Base-by-base conservation (phyloP, 2,797 vertebrate genomes). In the Rhynchonycteris naso region DNA sequence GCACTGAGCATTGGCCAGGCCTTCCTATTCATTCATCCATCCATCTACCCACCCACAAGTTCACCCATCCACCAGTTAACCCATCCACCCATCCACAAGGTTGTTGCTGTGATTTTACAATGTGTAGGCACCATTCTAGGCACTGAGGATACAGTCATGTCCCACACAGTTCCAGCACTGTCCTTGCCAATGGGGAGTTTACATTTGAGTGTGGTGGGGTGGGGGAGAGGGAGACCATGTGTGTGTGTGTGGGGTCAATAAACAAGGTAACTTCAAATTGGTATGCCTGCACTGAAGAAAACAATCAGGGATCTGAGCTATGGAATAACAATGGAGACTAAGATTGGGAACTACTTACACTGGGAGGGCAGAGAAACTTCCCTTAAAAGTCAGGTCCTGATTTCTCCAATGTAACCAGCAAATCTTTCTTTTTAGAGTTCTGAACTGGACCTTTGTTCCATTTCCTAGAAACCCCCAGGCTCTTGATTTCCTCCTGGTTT, bases 401-500 rank as follows among this genome's bases (percentile, higher is more conserved):
- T 84, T 47, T 78, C 16, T 79, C 59, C 63, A 90, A 52, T 71
- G 38, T 91, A 81, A 58, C 19, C 33, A 78, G 63, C 35, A 90
- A 66, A 12, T 74, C 21, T 38, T 68, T 91, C 58, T 79, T 76
- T 90, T 66, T 59, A 52, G 80, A 82, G 43, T 86, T 43, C 72
- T 63, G 26, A 88, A 65, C 52, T 78, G 59, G 94, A 74, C 24
- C 38, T 66, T 47, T 68, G n/a, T 92, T 84, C 38, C 43, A 80
- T 19, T 47, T 94, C 56, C 52, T 83, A 79, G 52, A 89, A 90
- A 72, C 35, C 19, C 7, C 33, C 7, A 71, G 21, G 69, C 22
- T 91, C 30, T 90, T 78, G 38, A 35, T 84, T 96, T 94, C 35
- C n/a, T 79, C 14, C 33, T 54, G 11, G 33, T 4, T 91, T 90